Conservation (phyloP, 2,797 vertebrate genomes). For the Heliangelus exortis region DNA sequence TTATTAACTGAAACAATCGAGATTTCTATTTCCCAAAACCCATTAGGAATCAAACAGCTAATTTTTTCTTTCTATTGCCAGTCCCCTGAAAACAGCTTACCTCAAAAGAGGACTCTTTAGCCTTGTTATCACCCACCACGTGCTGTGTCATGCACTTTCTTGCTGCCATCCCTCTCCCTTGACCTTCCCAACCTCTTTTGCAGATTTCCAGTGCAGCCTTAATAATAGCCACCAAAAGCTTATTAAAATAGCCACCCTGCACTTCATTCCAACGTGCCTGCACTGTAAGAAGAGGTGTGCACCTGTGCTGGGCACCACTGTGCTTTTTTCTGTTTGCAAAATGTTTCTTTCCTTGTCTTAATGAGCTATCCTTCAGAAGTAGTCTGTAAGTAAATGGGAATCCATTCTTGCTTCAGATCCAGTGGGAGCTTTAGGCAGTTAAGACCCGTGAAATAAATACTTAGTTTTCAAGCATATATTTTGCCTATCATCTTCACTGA, state of each 20-base stretch:
- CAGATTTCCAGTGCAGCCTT: neutral
- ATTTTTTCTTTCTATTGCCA: neutral
- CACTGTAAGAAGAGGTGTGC: fast-evolving
- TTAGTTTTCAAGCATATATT: neutral
- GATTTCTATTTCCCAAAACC: neutral
- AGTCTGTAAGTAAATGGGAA: neutral
- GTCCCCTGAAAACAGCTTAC: neutral
- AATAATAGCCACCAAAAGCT: neutral
- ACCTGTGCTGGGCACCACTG: neutral
- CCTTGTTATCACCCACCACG: neutral
- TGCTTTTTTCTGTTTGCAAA: neutral
- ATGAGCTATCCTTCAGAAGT: neutral
- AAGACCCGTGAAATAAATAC: neutral
- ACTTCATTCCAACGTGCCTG: neutral
- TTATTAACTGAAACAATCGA: neutral
- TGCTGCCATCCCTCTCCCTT: neutral
- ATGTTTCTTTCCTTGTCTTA: neutral
- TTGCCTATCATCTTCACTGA: neutral
- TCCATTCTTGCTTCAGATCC: neutral
- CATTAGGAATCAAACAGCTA: neutral
- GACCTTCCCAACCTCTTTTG: neutral
- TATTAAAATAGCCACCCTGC: fast-evolving
- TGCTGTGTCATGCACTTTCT: neutral
- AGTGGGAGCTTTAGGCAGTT: neutral
- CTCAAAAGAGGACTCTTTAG: neutral